Percentiles rank a stretch among this genome's conserved stretches.
Evolutionary conservation across 2,888 invertebrate genomes (phyloP).

Genomic region (Platerodrilus igneus): DNA sequence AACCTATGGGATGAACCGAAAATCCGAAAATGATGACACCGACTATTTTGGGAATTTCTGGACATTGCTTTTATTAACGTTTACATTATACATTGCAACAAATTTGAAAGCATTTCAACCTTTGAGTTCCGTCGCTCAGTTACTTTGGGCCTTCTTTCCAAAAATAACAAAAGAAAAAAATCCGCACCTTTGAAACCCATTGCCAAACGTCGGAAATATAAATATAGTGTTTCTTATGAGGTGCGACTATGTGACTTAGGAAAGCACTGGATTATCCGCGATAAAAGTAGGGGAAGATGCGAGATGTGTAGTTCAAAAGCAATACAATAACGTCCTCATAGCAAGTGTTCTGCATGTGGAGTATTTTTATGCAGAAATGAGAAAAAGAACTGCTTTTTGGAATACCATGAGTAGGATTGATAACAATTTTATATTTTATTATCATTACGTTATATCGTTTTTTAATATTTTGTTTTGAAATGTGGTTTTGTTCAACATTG

Average conservation of each 20-base stretch:
- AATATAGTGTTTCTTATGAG: conserved; percentile 6
- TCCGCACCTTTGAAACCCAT: conserved; percentile 1
- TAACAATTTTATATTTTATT: conserved; percentile 2
- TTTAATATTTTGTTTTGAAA: not conserved
- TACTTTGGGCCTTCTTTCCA: no score
- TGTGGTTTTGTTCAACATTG: not conserved
- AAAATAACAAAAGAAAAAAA: not conserved
- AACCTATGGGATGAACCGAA: no score
- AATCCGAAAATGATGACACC: no score
- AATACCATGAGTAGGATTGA: conserved; percentile 11
- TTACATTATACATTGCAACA: no score
- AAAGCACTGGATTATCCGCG: conserved; percentile 4
- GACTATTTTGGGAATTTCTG: no score
- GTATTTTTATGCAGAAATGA: conserved; percentile 9
- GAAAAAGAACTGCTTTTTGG: conserved; percentile 11
- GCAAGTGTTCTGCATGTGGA: conserved; percentile 11
- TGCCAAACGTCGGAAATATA: conserved; percentile 6
- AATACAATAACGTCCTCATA: conserved; percentile 6
- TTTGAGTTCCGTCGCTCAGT: no score
- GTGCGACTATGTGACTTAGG: conserved; percentile 8
- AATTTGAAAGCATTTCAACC: no score
- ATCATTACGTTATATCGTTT: conserved; percentile 2
- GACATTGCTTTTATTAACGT: no score
- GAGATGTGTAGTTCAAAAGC: conserved; percentile 8
- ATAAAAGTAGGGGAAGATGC: conserved; percentile 6